These are phyloP conservation scores for Athene noctua DNA, from an alignment of 2,113 vertebrate species.

Conservation along the genomic window DNA sequence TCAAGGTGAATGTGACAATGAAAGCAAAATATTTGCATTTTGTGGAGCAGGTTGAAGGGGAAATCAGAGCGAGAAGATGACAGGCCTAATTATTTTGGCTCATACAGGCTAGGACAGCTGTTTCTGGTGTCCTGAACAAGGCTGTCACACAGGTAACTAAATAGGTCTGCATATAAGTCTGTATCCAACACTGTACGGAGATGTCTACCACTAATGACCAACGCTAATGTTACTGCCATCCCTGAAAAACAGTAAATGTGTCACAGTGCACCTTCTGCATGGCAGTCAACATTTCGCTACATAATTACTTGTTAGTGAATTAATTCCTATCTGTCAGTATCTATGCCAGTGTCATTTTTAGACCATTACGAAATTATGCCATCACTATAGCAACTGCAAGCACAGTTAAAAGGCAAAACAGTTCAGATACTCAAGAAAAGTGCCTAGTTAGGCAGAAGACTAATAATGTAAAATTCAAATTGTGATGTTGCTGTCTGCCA, in stretches of 20 bases:
- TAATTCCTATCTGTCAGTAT: conserved; percentile 93
- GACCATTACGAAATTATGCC: conserved; percentile 88
- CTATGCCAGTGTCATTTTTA: conserved; percentile 83
- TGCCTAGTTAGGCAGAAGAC: conserved; percentile 78
- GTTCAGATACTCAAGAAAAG: conserved; percentile 76
- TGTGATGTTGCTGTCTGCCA: conserved; percentile 46
- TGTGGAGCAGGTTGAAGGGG: conserved; percentile 96
- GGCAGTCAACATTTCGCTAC: conserved; percentile 94
- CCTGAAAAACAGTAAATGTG: conserved; percentile 89
- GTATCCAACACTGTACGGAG: conserved; percentile 88
- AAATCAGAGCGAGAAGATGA: conserved; percentile 98
- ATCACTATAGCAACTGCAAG: conserved; percentile 85
- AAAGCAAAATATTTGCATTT: conserved; percentile 99
- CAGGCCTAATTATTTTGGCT: conserved; percentile 99
- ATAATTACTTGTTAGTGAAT: conserved; percentile 97
- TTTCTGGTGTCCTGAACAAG: conserved; percentile 99
- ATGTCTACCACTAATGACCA: conserved; percentile 98
- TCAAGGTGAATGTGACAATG: conserved; percentile 99
- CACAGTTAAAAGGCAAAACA: conserved; percentile 81
- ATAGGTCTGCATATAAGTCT: conserved; percentile 95
- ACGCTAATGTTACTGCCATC: conserved; percentile 98
- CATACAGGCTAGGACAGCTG: conserved; percentile 99
- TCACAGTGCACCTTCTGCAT: conserved; percentile 87
- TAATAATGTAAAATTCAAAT: conserved; percentile 67
- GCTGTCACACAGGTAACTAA: conserved; percentile 99